Conservation (phyloP, 2,113 vertebrate genomes). For the Dicerorhinus sumatrensis region DNA sequence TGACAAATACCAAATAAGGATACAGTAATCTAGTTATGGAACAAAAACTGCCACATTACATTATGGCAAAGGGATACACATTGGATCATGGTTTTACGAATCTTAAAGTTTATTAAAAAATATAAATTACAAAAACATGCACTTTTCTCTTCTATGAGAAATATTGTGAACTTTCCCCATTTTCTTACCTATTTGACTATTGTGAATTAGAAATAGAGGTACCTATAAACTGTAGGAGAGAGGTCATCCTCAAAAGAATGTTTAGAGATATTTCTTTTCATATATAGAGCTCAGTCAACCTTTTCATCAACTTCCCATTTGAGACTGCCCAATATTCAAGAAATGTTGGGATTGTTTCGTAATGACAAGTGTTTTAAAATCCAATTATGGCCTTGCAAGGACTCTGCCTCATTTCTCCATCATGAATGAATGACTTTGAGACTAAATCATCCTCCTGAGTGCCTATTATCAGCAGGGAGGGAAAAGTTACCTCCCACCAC, state of each 20-base stretch:
- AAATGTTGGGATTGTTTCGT: neutral
- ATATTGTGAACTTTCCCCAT: neutral
- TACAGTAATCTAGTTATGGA: neutral
- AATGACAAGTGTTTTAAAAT: neutral
- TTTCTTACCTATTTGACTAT: neutral
- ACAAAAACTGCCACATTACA: neutral
- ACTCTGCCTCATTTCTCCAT: neutral
- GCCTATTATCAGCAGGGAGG: neutral
- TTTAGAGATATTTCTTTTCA: slow-evolving; percentile 12
- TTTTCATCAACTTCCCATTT: neutral
- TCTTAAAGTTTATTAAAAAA: neutral
- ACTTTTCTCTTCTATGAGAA: neutral
- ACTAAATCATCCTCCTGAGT: neutral
- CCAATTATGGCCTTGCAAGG: neutral
- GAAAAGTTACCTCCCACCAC: neutral
- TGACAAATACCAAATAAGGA: neutral
- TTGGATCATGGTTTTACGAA: neutral
- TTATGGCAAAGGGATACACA: neutral
- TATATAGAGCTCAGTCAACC: neutral
- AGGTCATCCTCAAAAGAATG: neutral
- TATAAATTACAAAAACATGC: neutral
- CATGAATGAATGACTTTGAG: neutral
- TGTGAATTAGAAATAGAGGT: neutral
- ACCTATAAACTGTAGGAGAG: neutral
- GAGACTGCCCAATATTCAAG: neutral